Conservation (phyloP, 2,113 vertebrate species). For the Syrrhaptes paradoxus region DNA sequence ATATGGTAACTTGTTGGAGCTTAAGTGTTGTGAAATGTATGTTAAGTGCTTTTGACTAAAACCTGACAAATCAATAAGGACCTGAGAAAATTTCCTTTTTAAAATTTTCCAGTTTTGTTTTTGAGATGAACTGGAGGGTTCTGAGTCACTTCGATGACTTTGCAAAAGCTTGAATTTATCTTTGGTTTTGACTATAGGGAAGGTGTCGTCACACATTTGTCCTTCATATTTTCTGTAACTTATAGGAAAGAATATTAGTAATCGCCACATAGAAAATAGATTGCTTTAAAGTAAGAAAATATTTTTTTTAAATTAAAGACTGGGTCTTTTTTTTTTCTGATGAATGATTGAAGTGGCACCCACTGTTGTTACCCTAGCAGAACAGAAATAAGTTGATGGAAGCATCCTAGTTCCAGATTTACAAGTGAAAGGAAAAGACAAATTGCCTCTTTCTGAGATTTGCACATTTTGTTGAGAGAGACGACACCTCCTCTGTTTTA, state of each 20-base stretch:
- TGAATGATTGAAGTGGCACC: background rate
- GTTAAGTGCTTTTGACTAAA: background rate
- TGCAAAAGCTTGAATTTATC: background rate
- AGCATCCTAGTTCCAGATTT: background rate
- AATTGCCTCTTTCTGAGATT: background rate
- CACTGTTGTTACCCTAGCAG: background rate
- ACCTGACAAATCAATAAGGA: background rate
- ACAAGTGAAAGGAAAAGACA: background rate
- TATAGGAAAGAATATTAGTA: background rate
- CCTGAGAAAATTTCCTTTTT: background rate
- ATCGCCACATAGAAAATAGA: background rate
- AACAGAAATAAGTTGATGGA: background rate
- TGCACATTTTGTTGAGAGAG: background rate
- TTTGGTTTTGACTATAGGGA: background rate
- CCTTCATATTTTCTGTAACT: background rate
- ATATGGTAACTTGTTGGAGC: background rate
- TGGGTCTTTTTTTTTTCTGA: fast-evolving
- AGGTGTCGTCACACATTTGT: background rate
- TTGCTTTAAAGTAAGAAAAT: background rate
- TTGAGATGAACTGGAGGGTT: fast-evolving
- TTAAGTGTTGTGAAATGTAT: background rate
- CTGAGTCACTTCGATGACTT: background rate
- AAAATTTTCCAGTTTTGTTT: background rate
- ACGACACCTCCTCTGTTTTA: background rate
- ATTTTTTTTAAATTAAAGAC: background rate